Evolutionary conservation across 2,797 vertebrate genomes (phyloP).

Genomic region (Macropodus opercularis): DNA sequence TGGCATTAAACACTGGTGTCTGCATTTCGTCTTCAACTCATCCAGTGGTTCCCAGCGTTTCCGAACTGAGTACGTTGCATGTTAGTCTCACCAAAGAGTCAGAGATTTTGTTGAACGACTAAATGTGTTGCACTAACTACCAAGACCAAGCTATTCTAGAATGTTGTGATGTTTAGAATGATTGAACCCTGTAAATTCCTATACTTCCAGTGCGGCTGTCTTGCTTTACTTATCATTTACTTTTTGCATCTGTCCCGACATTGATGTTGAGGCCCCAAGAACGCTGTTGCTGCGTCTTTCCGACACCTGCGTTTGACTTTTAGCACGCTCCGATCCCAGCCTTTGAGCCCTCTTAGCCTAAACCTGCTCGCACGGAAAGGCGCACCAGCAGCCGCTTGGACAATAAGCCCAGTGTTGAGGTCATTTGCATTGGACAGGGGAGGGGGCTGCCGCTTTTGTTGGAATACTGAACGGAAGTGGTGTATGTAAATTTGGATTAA

Average conservation of each 20-base stretch:
- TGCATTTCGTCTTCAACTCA: background rate
- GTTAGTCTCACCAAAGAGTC: no score
- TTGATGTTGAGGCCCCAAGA: background rate
- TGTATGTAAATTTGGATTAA: slow-evolving; percentile 83
- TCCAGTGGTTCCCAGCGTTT: background rate
- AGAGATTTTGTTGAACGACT: no score
- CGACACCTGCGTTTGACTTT: slow-evolving; percentile 22
- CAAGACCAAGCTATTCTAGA: no score
- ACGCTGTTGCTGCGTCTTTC: background rate
- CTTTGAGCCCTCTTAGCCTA: slow-evolving; percentile 18
- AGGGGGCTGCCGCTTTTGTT: slow-evolving; percentile 72
- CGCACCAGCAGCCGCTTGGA: slow-evolving; percentile 20
- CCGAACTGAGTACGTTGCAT: background rate
- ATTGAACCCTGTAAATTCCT: no score
- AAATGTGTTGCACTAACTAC: no score
- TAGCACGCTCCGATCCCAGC: background rate
- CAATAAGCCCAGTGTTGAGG: slow-evolving; percentile 49
- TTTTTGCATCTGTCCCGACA: background rate
- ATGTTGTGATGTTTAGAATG: no score
- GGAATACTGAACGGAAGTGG: slow-evolving; percentile 75
- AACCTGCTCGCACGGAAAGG: slow-evolving; percentile 9
- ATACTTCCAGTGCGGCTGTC: no score
- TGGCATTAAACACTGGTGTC: background rate
- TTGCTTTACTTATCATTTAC: background rate
- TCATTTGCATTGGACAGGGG: slow-evolving; percentile 61